Evolutionary conservation across 2,888 invertebrate species (phyloP), one percentile per base, ranked within the genome.

Genomic region (Lasioglossum oenotherae): DNA sequence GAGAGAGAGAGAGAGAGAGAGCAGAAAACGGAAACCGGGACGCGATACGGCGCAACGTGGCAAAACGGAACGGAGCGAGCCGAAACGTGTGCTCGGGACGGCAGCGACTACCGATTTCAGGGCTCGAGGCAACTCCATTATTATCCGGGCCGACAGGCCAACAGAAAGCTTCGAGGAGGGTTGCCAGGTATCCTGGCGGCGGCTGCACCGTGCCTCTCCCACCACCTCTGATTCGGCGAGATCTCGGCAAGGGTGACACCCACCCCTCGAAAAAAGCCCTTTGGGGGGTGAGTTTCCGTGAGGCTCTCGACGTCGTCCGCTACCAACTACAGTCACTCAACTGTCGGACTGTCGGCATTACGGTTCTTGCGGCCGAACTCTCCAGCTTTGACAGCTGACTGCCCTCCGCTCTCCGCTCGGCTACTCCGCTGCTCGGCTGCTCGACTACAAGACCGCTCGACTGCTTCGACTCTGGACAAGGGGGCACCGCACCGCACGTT

Each of bases 201-300:
- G 82, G 76, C 84, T 81, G 74, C 73, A 64, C 77, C 73, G 83
- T 79, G 84, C 81, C 79, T 89, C 88, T 91, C 90, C 91, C 91
- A 90, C 91, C 87, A 88, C 78, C 84, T 60, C 81, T 79, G 88
- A 88, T 85, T 88, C 84, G 87, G 46, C 86, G 83, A 81, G 76
- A 74, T 75, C 82, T 83, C 78, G 74, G 46, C 80, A 87, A 91
- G 90, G 91, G 90, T 89, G 91, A 91, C 90, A 91, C 91, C 91
- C 91, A 91, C 91, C 91, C 91, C 81, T 91, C 88, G 87, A 84
- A 81, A 86, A 87, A 83, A 81, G 77, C 85, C 86, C 83, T 74
- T 84, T 80, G 88, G 86, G 88, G 91, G 90, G 90, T 89, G 87
- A 90, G 90, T 90, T 91, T 88, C 74, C 87, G 82, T 73, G 73